phyloP scores from a whole-genome alignment of 2,888 invertebrate species.

The Polydrusus tereticollis region DNA sequence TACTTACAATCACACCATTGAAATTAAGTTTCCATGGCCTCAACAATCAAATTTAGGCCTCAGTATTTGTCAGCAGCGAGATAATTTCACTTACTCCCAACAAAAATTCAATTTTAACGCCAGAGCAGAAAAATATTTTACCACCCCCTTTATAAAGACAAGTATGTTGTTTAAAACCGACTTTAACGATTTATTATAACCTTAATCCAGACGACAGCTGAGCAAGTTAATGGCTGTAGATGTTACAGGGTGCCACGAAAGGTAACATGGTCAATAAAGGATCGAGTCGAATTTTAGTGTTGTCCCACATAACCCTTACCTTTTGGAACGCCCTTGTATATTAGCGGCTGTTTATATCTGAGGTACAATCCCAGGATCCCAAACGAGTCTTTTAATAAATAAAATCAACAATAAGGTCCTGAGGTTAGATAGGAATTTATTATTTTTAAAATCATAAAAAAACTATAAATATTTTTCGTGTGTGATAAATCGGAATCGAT shows the following conservation, averaged over 20 bases:
- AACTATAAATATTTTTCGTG: background rate
- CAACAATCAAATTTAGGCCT: background rate
- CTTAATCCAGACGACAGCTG: too few species aligned
- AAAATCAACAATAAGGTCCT: background rate
- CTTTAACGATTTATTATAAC: too few species aligned
- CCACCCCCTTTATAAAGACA: too few species aligned
- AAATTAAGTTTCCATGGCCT: background rate
- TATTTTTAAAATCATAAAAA: constrained; percentile 1
- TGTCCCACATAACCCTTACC: too few species aligned
- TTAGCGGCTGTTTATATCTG: too few species aligned
- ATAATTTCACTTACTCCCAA: background rate
- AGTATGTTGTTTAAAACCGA: too few species aligned
- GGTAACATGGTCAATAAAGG: too few species aligned
- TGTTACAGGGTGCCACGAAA: too few species aligned
- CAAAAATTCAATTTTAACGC: background rate
- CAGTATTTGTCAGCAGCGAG: background rate
- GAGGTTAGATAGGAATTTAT: constrained; percentile 1
- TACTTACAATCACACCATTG: background rate
- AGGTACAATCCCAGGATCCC: too few species aligned
- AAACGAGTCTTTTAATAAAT: constrained; percentile 1
- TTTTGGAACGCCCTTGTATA: too few species aligned
- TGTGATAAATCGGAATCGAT: background rate
- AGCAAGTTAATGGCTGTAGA: too few species aligned
- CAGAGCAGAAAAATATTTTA: background rate
- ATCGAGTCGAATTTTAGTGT: too few species aligned